phyloP scores from a whole-genome alignment of 2,113 vertebrate species.

The Lota lota region DNA sequence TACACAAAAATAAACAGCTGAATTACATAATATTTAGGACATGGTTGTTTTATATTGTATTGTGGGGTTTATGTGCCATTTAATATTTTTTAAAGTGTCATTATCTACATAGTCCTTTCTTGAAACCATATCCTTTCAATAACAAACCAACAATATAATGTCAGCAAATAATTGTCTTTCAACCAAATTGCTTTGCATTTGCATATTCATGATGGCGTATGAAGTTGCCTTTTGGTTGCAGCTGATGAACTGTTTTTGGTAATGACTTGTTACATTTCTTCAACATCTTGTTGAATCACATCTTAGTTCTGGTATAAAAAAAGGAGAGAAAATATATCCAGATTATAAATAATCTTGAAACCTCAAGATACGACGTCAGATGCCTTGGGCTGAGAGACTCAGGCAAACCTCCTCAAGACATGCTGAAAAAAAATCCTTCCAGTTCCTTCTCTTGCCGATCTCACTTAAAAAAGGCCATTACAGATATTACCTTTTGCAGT shows the following conservation, averaged over 20 bases:
- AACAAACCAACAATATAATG: conserved; percentile 51
- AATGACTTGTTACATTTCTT: too few relatives aligned
- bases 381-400: not conserved
- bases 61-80: conserved; percentile 26
- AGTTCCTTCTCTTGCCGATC: conserved; percentile 6
- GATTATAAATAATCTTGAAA: too few relatives aligned
- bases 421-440: conserved; percentile 17
- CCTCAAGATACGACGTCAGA: too few relatives aligned
- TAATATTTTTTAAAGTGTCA: conserved; percentile 37
- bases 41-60: conserved; percentile 16
- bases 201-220: conserved; percentile 25
- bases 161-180: conserved; percentile 37
- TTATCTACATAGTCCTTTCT: conserved; percentile 38
- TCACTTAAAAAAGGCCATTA: conserved; percentile 4
- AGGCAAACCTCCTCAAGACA: not conserved
- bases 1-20: conserved; percentile 9
- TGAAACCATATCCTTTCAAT: conserved; percentile 34
- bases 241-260: not conserved
- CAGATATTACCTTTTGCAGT: too few relatives aligned
- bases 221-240: conserved; percentile 21
- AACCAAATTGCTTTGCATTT: conserved; percentile 16
- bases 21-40: conserved; percentile 18
- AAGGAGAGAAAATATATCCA: too few relatives aligned
- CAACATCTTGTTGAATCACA: too few relatives aligned
- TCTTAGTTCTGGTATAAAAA: too few relatives aligned